Base-by-base conservation (phyloP, 1,140 invertebrate species). In the Caerostris extrusa region DNA sequence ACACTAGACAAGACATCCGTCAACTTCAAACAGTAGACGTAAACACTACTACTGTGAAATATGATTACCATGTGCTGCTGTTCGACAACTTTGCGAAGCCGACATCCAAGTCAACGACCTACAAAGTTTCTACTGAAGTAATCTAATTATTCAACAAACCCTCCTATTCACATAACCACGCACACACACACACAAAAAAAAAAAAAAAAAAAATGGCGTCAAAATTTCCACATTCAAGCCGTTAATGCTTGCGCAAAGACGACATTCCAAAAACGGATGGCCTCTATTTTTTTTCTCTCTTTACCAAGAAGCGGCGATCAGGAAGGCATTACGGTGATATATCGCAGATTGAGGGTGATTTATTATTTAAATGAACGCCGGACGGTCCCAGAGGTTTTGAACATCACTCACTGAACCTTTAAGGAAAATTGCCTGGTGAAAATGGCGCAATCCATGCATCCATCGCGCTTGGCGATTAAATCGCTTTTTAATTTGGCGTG, bases 401-500 rank as follows among this genome's bases (percentile, higher is more conserved):
- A 77, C 71, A 77, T 77, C 71, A 77, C 34, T 77, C 71, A 77
- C 71, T 77, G 71, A 77, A 77, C 71, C 50, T 34, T 77, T 77
- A 77, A 34, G 71, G 71, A 77, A 50, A 77, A 77, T 77, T 77
- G 10, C 34, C 71, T 77, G 71, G 50, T 77, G 71, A 77, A 77
- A 77, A 77, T 77, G 50, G 71, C 71, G 71, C 71, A 77, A 77
- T 53, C 71, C 12, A 77, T 77, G 7, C 71, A 77, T 34, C 34
- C 34, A 34, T 34, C 34, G 34, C 34, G 34, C 71, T 77, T 77
- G 71, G 71, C 71, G 71, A 77, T 77, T 77, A 77, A 77, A 77
- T 77, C 71, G 71, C 82, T 85, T 57, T 85, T 85, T 85, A 85
- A 85, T 85, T 85, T 56, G 82, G 82, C 57, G 82, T 57, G 82